Evolutionary conservation across 2,113 vertebrate species (phyloP), one percentile per base, ranked within the genome.

Genomic region (Ivindomyrus marchei): DNA sequence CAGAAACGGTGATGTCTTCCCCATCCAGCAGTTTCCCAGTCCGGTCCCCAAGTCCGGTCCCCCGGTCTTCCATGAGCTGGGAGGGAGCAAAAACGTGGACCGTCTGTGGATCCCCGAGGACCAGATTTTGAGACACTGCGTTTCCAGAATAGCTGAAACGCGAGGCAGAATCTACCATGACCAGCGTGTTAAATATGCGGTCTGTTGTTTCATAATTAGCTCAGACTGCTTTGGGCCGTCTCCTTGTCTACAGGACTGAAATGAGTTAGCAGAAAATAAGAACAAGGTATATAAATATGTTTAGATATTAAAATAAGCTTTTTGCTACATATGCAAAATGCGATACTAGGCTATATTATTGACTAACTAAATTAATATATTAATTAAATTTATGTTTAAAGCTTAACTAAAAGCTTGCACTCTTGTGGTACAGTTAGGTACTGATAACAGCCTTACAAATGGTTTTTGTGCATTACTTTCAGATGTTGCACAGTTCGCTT

Each of bases 21-120:
- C 53, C 19, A 0, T 21, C 53, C 19, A 56, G 53, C 53, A 56
- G 17, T 2, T 56, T 56, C 53, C 53, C 4, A 56, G 2, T 56
- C 52, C 19, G 17, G 19, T 52, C 3, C 50, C 0, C 11, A n/a
- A 56, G 2, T 56, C 52, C 19, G 17, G 19, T 52, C 3, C 50
- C 0, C 11, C n/a, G n/a, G n/a, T n/a, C n/a, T n/a, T 11, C 49
- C 49, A 50, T 11, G 31, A 31, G 31, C 94, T 99, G 49, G 98
- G 96, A 53, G 52, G 52, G 13, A 50, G 45, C 83, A n/a, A 47
- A 50, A 27, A 49, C 3, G 4, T n/a, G 8, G 45, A 4, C 52
- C 17, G 4, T 15, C 13, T 50, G 13, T 15, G 3, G 17, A 53
- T 53, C 52, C 17, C 52, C 4, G 1, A 58, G 56, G 56, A 58